Evolutionary conservation across 2,797 vertebrate species (phyloP), one percentile per base, ranked within the genome.

Genomic region (Sylvilagus floridanus): DNA sequence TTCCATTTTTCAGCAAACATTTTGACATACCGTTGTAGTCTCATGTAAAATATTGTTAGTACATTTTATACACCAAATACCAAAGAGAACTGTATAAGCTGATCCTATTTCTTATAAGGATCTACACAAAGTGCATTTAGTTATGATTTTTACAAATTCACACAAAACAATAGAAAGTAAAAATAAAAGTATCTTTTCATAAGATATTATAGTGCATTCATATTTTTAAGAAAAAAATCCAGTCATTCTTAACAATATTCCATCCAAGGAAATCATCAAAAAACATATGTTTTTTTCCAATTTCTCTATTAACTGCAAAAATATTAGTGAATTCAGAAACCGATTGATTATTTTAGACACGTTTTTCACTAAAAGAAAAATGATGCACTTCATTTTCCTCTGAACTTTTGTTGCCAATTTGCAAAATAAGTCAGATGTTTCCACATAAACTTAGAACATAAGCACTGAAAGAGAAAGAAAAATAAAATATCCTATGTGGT

Each of bases 331-430:
- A 47, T 63, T 89, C 32, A 82, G 47, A 82, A 57, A 82, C 13
- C 68, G 60, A 42, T 10, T 52, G 19, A 68, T 30, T 57, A 88
- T 65, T 68, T 35, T 79, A 89, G 4, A 5, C 37, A 65, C 73
- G 60, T 54, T 63, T 95, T 89, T n/a, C 77, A 52, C 17, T 81
- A 81, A 91, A 84, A 77, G 42, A 42, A 42, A 63, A 19, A 37
- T 83, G 11, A 35, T 62, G 7, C 0, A 22, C 12, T 76, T 65
- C 14, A 85, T 65, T 66, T 77, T 66, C 26, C 26, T 60, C 7
- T 32, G 4, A 92, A 86, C 69, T 0, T 90, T 91, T 95, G 8
- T 57, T 57, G 7, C 24, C 12, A 37, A 69, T 75, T 87, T 92
- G 24, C 6, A 60, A 84, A 84, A 52, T 42, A 88, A 4, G 10